Evolutionary conservation across 2,113 vertebrate species (phyloP).

Genomic region (Boleophthalmus pectinirostris): DNA sequence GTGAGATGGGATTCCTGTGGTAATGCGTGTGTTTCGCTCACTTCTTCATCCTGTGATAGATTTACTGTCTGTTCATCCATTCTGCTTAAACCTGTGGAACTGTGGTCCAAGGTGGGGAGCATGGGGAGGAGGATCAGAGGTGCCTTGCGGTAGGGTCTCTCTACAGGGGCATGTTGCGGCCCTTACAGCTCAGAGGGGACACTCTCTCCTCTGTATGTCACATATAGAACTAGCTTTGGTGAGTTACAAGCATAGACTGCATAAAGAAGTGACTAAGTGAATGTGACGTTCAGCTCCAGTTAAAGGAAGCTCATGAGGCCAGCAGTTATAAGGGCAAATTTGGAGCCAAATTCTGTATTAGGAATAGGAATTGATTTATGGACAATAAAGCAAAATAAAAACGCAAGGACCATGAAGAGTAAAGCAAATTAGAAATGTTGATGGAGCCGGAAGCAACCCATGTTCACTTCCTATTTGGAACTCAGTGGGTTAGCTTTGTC

Average conservation of each 20-base stretch:
- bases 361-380: no score
- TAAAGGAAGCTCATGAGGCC: no score
- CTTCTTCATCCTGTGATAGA: constrained; percentile 18
- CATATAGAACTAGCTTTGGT: constrained; percentile 23
- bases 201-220: constrained; percentile 22
- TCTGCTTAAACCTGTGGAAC: constrained; percentile 40
- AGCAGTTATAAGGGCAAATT: no score
- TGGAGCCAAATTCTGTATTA: no score
- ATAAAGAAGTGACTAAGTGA: no score
- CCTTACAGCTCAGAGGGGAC: constrained; percentile 32
- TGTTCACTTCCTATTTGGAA: no score
- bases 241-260: background rate
- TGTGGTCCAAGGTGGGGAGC: constrained; percentile 49
- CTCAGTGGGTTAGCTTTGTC: no score
- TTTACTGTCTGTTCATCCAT: constrained; percentile 30
- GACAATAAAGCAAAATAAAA: no score
- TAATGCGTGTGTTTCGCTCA: constrained; percentile 18
- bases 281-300: no score
- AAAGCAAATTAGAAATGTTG: no score
- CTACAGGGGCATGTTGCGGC: constrained; percentile 49
- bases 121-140: constrained; percentile 58
- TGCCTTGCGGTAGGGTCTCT: constrained; percentile 51
- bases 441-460: no score
- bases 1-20: constrained; percentile 4
- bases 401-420: no score